A percentile compares a stretch with the other conserved stretches of the same genome.
These are phyloP conservation scores for Chaetogeoica ovagalla DNA, from an alignment of 2,888 invertebrate species.

Conservation along the genomic window DNA sequence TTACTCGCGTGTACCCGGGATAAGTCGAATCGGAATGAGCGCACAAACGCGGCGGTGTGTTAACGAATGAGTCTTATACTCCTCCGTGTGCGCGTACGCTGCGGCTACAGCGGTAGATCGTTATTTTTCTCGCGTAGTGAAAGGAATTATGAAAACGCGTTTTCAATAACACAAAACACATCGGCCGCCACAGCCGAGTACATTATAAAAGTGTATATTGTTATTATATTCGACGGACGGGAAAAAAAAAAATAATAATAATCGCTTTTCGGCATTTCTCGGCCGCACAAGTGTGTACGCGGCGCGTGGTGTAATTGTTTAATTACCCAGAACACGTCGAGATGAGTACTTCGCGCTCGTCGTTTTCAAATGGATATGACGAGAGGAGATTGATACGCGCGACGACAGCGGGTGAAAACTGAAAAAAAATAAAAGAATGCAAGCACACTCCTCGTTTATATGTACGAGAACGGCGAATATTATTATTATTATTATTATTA, in stretches of 20 bases:
- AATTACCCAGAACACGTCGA: conserved; percentile 39
- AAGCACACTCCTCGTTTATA: background rate
- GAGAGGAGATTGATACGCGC: no score
- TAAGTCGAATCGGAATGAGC: conserved; percentile 32
- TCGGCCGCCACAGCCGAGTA: background rate
- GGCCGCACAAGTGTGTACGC: background rate
- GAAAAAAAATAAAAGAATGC: no score
- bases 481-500: no score
- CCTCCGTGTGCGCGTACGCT: no score
- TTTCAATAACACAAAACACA: conserved; percentile 47
- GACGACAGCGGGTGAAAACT: no score
- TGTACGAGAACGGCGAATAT: no score
- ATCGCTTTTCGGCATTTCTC: conserved; percentile 40
- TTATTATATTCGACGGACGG: background rate
- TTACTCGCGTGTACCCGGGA: no score
- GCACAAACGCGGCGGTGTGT: conserved; percentile 44
- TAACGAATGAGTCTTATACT: conserved; percentile 37
- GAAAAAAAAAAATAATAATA: no score
- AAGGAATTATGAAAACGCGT: conserved; percentile 42
- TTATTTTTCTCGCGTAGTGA: conserved; percentile 35
- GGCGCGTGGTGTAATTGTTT: conserved; percentile 25
- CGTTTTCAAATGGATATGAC: no score
- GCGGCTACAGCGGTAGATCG: conserved; percentile 9
- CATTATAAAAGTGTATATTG: background rate
- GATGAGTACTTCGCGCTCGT: background rate